Conservation (phyloP, 2,888 invertebrate genomes). For the Thera obeliscata region DNA sequence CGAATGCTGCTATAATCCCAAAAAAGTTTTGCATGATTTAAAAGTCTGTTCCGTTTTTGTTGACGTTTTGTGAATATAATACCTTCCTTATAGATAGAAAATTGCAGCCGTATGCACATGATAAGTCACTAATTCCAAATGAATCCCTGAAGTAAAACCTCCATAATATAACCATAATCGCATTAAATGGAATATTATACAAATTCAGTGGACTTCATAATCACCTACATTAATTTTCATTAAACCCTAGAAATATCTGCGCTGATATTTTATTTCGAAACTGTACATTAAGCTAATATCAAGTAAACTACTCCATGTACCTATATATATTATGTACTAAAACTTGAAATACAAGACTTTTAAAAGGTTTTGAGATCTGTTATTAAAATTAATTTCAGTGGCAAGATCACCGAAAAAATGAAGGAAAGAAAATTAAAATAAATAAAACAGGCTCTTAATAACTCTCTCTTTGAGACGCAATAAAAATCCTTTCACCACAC, state of each 20-base stretch:
- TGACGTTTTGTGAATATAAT: too few species aligned
- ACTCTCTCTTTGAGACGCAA: too few species aligned
- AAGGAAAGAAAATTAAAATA: too few species aligned
- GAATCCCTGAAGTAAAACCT: constrained; percentile 17
- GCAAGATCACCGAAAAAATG: too few species aligned
- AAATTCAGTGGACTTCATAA: constrained; percentile 24
- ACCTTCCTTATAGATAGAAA: neutral
- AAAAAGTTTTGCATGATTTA: too few species aligned
- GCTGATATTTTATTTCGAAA: constrained; percentile 14
- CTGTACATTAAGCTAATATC: constrained; percentile 13
- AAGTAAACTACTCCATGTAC: neutral
- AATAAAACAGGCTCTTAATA: too few species aligned
- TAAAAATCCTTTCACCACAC: too few species aligned
- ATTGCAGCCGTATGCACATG: neutral
- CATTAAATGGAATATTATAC: constrained; percentile 26
- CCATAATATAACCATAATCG: constrained; percentile 22
- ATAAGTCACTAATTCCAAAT: constrained; percentile 12
- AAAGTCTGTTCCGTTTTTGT: too few species aligned
- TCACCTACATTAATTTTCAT: constrained; percentile 32
- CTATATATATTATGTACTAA: neutral
- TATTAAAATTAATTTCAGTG: too few species aligned
- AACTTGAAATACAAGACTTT: constrained; percentile 16
- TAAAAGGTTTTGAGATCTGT: too few species aligned
- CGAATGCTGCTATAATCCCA: too few species aligned
- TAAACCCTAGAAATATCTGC: constrained; percentile 19